Evolutionary conservation across 2,113 vertebrate species (phyloP).

Genomic region (Ptyas mucosa): DNA sequence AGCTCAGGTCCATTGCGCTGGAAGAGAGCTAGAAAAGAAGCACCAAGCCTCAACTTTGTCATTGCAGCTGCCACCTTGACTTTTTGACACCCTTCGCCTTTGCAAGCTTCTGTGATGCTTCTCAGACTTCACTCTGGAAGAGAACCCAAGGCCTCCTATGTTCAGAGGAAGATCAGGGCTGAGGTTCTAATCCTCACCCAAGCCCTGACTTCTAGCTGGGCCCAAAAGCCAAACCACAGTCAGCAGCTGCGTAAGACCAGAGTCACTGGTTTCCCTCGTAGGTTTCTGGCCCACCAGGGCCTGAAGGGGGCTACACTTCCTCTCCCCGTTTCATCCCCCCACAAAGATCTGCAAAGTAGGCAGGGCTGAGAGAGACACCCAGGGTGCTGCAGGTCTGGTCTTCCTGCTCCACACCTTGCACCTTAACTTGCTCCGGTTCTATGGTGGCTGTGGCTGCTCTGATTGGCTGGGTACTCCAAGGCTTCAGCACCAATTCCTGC

Average conservation of each 20-base stretch:
- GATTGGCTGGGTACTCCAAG: not conserved
- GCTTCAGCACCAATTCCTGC: not conserved
- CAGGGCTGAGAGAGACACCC: not conserved
- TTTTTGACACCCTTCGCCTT: not conserved
- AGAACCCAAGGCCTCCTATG: no score
- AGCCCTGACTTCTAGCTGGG: not conserved
- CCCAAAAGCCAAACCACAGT: not conserved
- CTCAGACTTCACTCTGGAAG: no score
- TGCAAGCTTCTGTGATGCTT: not conserved
- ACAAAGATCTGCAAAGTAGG: not conserved
- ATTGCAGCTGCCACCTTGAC: not conserved
- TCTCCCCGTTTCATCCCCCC: no score
- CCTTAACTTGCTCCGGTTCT: not conserved
- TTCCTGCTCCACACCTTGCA: not conserved
- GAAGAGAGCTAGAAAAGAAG: not conserved
- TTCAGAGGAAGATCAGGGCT: not conserved
- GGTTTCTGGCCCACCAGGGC: not conserved
- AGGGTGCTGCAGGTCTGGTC: no score
- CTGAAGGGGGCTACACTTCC: not conserved
- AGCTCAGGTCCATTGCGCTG: not conserved
- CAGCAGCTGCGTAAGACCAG: no score
- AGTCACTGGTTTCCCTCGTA: not conserved
- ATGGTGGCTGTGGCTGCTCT: no score
- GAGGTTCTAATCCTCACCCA: no score
- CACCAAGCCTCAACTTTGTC: not conserved